Evolutionary conservation across 2,113 vertebrate genomes (phyloP).

Genomic region (Serilophus lunatus): DNA sequence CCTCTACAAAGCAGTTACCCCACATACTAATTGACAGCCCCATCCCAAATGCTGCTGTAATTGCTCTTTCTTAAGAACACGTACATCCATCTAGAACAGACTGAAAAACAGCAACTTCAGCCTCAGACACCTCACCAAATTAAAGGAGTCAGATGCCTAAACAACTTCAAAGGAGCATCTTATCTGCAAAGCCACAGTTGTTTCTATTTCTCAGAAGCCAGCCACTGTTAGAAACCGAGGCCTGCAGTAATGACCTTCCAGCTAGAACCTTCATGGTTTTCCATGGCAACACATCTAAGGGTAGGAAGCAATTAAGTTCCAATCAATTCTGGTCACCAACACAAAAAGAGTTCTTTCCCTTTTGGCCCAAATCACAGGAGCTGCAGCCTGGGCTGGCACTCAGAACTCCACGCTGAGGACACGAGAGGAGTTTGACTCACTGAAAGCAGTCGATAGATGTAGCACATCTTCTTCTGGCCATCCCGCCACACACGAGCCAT

Average conservation of each 20-base stretch:
- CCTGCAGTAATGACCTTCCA: neutral
- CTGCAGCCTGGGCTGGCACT: neutral
- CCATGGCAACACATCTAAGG: neutral
- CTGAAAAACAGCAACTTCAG: neutral
- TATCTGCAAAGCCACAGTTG: neutral
- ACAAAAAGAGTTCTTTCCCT: neutral
- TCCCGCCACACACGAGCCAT: constrained; percentile 98
- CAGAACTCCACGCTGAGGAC: neutral
- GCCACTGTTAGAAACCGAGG: neutral
- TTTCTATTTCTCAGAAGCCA: neutral
- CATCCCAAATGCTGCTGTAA: neutral
- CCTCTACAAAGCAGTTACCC: neutral
- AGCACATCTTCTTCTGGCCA: constrained; percentile 96
- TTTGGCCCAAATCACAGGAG: neutral
- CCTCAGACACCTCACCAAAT: neutral
- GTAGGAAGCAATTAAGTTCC: neutral
- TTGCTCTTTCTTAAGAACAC: neutral
- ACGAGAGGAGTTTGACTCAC: constrained; percentile 65
- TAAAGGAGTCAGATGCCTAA: neutral
- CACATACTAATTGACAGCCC: neutral
- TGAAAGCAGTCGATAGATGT: constrained; percentile 92
- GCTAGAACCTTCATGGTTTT: neutral
- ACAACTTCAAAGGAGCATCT: constrained; percentile 6
- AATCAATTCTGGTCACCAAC: neutral
- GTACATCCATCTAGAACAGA: neutral